Percentiles rank a stretch among this genome's conserved stretches.
Evolutionary conservation across 2,888 invertebrate species (phyloP).

Genomic region (Apeira syringaria): DNA sequence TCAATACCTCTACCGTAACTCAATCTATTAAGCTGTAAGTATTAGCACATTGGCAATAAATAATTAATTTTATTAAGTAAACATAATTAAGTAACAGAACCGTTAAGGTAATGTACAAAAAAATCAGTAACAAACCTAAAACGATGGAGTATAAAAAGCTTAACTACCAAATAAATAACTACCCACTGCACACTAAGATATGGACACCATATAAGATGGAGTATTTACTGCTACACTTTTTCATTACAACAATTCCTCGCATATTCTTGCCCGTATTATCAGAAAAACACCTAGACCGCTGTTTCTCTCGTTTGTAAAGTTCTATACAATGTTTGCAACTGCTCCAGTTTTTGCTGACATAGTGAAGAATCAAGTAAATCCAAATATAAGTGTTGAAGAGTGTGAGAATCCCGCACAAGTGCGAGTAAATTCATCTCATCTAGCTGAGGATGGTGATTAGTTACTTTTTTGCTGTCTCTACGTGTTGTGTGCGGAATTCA

Average conservation of each 20-base stretch:
- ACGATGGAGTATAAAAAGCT: no score
- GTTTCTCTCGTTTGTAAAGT: slow-evolving; percentile 32
- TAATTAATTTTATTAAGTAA: no score
- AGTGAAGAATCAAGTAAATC: slow-evolving; percentile 46
- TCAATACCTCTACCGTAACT: no score
- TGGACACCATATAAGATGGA: slow-evolving; percentile 27
- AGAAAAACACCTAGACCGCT: no score
- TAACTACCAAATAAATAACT: slow-evolving; percentile 4
- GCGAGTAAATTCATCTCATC: background rate
- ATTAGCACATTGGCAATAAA: no score
- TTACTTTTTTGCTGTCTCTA: slow-evolving; percentile 59
- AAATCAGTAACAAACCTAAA: no score
- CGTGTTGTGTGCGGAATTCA: slow-evolving; percentile 52
- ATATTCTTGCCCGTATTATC: slow-evolving; percentile 23
- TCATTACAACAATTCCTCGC: slow-evolving; percentile 23
- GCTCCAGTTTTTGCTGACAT: slow-evolving; percentile 38
- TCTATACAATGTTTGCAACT: slow-evolving; percentile 10
- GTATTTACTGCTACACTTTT: slow-evolving; percentile 33
- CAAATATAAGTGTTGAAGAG: slow-evolving; percentile 58
- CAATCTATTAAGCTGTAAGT: no score
- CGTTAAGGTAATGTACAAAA: no score
- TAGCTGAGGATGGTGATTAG: slow-evolving; percentile 36
- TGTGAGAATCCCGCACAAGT: slow-evolving; percentile 49
- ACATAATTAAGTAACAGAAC: no score
- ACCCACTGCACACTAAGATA: slow-evolving; percentile 7